Percentiles rank a stretch among this genome's conserved stretches.
These are phyloP conservation scores for Drosophila nr. medialis DNA, from an alignment of 2,888 invertebrate genomes.

Conservation along the genomic window DNA sequence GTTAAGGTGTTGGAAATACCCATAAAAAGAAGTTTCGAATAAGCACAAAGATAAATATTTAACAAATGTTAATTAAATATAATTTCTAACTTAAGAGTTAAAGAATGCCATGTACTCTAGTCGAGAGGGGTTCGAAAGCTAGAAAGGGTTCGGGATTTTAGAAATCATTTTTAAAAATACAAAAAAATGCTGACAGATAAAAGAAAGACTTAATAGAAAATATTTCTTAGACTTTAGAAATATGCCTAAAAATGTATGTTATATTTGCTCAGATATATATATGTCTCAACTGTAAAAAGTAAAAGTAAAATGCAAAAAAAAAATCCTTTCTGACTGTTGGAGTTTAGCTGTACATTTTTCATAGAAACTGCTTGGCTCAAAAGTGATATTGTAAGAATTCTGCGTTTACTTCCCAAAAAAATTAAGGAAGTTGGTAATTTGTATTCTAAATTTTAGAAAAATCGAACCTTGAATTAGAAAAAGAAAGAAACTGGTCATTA, in stretches of 20 bases:
- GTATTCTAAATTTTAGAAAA: background rate
- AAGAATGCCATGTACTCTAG: background rate
- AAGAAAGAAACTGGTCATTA: background rate
- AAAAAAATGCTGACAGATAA: background rate
- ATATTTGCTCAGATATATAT: background rate
- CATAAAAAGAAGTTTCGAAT: background rate
- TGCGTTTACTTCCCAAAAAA: background rate
- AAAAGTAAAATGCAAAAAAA: background rate
- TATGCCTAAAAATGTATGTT: background rate
- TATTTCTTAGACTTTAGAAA: background rate
- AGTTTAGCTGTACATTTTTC: background rate
- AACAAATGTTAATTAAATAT: background rate
- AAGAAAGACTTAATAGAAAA: background rate
- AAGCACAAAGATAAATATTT: background rate
- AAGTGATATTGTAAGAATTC: background rate
- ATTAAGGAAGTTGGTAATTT: background rate
- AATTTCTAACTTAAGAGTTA: background rate
- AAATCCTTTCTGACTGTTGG: background rate
- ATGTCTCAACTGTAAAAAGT: background rate
- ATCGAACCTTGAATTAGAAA: background rate
- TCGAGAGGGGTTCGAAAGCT: background rate
- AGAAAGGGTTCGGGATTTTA: too few relatives aligned
- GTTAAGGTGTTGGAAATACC: background rate
- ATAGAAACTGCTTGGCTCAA: too few relatives aligned
- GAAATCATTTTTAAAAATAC: too few relatives aligned